Evolutionary conservation across 2,113 vertebrate species (phyloP), one percentile per base, ranked within the genome.

Genomic region (Myiozetetes cayanensis): DNA sequence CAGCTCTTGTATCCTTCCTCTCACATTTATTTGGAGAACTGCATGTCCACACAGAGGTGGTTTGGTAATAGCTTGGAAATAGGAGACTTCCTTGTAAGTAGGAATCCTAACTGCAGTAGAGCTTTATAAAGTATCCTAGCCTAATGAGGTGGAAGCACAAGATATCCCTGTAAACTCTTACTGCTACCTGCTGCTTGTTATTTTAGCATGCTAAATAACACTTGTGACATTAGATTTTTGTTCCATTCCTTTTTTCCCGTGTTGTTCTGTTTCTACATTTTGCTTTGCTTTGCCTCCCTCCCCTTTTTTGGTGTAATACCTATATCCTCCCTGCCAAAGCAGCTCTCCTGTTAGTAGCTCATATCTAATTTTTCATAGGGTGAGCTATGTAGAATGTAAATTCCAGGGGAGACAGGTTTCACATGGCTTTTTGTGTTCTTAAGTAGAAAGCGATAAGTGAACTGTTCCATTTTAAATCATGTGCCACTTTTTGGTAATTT

Each of bases 391-490:
- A 59, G 35, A 49, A 12, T 55, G 44, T 74, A 74, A 87, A 66
- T 84, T 91, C 50, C 41, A 56, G 59, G 21, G 24, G 14, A 78
- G 49, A 49, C 19, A 3, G 46, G 15, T 83, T 94, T 72, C 67
- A 72, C 27, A 2, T 86, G 52, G 22, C 41, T 89, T 93, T 86
- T 76, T 81, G 21, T 39, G 55, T 58, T 89, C 31, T 77, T 73
- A 44, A 94, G 73, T 47, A 53, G 59, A 77, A 91, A 80, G 52
- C 2, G 3, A 3, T 86, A 90, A 53, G 13, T 80, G 47, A 91
- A 52, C n/a, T 44, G 10, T 93, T 89, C n/a, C 28, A 81, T 93
- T 91, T 94, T 44, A 89, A 85, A 93, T 89, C 81, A 62, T 56
- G 31, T 43, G 35, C 1, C 1, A 80, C 63, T 89, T 93, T 43